These are phyloP conservation scores for Synanceia verrucosa DNA, from an alignment of 2,797 vertebrate genomes.

Conservation along the genomic window DNA sequence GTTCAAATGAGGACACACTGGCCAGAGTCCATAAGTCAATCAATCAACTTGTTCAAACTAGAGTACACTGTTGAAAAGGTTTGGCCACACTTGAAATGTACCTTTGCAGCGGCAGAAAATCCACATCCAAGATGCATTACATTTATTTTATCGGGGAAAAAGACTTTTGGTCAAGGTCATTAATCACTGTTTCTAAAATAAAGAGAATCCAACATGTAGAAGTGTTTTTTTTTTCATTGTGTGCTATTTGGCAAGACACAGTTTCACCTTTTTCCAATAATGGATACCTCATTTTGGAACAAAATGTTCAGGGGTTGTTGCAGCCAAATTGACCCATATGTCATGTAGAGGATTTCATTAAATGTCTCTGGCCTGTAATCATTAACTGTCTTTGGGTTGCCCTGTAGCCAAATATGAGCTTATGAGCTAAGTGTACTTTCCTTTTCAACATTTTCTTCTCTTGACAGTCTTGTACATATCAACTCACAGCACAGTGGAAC, in stretches of 20 bases:
- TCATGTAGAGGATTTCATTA: conserved; percentile 63
- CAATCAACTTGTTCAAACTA: conserved; percentile 54
- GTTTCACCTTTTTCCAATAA: conserved; percentile 58
- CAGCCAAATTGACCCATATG: conserved; percentile 58
- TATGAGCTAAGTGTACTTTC: conserved; percentile 46
- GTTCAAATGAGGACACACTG: conserved; percentile 78
- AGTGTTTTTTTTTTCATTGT: conserved; percentile 51
- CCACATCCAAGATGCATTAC: conserved; percentile 34
- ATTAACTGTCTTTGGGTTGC: conserved; percentile 49
- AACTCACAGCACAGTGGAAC: conserved; percentile 34
- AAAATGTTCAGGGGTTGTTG: conserved; percentile 28
- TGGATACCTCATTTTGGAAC: conserved; percentile 60
- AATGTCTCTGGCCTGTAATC: conserved; percentile 43
- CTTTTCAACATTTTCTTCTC: conserved; percentile 32
- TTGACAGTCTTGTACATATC: conserved; percentile 51
- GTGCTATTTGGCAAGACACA: conserved; percentile 43
- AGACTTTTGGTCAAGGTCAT: conserved; percentile 24
- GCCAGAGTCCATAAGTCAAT: conserved; percentile 64
- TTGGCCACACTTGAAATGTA: conserved; percentile 17
- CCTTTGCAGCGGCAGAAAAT: conserved; percentile 42
- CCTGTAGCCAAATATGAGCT: conserved; percentile 39
- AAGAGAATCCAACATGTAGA: conserved; percentile 37
- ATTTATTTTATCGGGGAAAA: conserved; percentile 28
- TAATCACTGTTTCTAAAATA: conserved; percentile 52
- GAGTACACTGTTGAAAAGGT: conserved; percentile 50